Evolutionary conservation across 2,797 vertebrate species (phyloP), one percentile per base, ranked within the genome.

Genomic region (Megaceryle alcyon): DNA sequence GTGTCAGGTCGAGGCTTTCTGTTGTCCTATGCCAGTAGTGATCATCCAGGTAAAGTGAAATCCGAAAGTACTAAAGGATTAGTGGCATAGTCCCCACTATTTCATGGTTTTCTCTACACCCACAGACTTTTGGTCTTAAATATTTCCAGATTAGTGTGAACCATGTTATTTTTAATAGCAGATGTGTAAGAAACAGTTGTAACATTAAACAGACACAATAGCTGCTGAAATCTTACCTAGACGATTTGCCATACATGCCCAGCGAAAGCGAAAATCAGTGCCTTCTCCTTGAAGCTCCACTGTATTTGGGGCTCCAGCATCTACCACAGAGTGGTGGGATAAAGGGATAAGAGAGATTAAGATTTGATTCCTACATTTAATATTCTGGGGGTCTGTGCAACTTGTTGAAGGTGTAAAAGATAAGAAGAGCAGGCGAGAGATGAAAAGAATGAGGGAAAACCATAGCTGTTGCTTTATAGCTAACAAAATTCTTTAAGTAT

Each of bases 1-100:
- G 94, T 98, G 60, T 98, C 99, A 9, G 98, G 98, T 60, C 97
- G 98, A 83, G 99, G 99, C 14, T 99, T 99, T 96, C 97, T 98
- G 79, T 96, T 99, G 60, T 98, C 98, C 60, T 99, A 98, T 69
- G 97, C 98, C 59, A 98, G 98, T 12, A 98, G 97, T 31, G 98
- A 98, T 95, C 98, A 98, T 91, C 98, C 98, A 98, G 99, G 98
- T 99, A 98, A 91, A 83, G 66, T 37, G 33, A 65, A 63, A 71
- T 49, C 46, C 31, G 39, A 44, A 86, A 68, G 43, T 1, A 66
- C 39, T 57, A 26, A 59, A 73, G 43, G 22, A 76, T 88, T 46
- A 66, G 19, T 54, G 33, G 6, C 25, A 37, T 31, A 28, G 60
- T 20, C 4, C 4, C 25, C 20, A 5, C 26, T 35, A 6, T 88